A percentile compares a stretch with the other conserved stretches of the same genome.
Evolutionary conservation across 2,888 invertebrate species (phyloP).

Genomic region (Hyalella azteca): DNA sequence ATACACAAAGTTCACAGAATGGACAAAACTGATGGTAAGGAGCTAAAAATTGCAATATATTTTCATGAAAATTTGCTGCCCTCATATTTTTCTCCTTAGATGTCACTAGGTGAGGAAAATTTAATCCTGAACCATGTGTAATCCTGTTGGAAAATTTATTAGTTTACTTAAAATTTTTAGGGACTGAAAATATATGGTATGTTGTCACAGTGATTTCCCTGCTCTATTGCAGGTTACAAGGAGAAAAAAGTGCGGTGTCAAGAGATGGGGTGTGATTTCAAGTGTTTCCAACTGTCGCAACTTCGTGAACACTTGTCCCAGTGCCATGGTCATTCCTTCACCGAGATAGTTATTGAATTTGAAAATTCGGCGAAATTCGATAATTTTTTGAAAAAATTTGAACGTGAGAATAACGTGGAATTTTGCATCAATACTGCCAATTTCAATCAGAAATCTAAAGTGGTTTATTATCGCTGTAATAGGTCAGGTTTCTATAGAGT

Average conservation of each 20-base stretch:
- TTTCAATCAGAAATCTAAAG: conserved; percentile 21
- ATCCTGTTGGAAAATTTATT: too few species aligned
- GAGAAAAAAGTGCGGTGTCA: conserved; percentile 13
- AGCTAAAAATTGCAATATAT: too few species aligned
- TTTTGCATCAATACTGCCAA: conserved; percentile 13
- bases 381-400: not conserved
- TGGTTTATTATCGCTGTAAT: conserved; percentile 24
- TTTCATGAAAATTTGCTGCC: too few species aligned
- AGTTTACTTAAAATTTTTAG: too few species aligned
- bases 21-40: not conserved
- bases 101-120: too few species aligned
- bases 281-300: not conserved
- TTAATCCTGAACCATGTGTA: too few species aligned
- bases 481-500: conserved; percentile 15
- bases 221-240: not conserved
- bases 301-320: conserved; percentile 9
- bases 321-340: conserved; percentile 7
- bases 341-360: conserved; percentile 28
- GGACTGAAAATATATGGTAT: too few species aligned
- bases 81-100: too few species aligned
- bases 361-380: not conserved
- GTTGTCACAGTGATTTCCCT: too few species aligned
- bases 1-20: not conserved
- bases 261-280: not conserved
- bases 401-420: not conserved